These are phyloP conservation scores for honey bee (Apis mellifera) DNA, from an alignment of 1,140 invertebrate species.

Conservation along the genomic window Amel_HAv3.1 CM009940.2:10958001-10958500, in stretches of 20 bases:
- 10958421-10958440: slow-evolving; percentile 11
- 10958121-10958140: slow-evolving; percentile 45
- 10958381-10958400: slow-evolving; percentile 72
- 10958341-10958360: slow-evolving; percentile 68
- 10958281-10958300: slow-evolving; percentile 67
- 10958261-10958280: slow-evolving; percentile 69
- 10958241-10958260: slow-evolving; percentile 64
- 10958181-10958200: slow-evolving; percentile 71
- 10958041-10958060: background rate
- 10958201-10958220: slow-evolving; percentile 45
- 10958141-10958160: slow-evolving; percentile 30
- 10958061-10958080: background rate
- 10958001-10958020: background rate
- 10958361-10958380: slow-evolving; percentile 68
- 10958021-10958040: background rate
- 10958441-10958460: background rate
- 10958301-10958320: slow-evolving; percentile 72
- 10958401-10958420: slow-evolving; percentile 74
- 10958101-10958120: slow-evolving; percentile 43
- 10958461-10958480: too few relatives aligned
- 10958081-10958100: background rate
- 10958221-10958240: slow-evolving; percentile 21
- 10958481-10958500: slow-evolving; percentile 15
- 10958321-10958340: slow-evolving; percentile 67
- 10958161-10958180: slow-evolving; percentile 66